Evolutionary conservation across 30 jellyfish, hydroid and myxozoan species (phyloP).

Genomic region (Clytia hemisphaerica): DNA sequence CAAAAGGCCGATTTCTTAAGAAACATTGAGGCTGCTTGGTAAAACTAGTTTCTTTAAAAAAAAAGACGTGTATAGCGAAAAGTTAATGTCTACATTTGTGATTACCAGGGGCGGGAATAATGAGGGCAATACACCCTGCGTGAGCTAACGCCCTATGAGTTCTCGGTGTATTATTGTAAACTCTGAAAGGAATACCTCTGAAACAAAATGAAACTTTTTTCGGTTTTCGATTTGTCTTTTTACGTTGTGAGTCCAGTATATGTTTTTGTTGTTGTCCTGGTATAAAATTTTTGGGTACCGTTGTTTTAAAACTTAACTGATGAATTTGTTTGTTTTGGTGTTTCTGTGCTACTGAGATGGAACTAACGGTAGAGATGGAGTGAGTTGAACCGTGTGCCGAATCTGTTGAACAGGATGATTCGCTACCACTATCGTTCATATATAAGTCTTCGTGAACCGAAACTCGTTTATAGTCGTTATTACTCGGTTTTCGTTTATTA

Average conservation of each 20-base stretch:
- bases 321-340: not conserved
- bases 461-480: too few relatives aligned
- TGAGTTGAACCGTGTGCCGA: constrained; percentile 21
- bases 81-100: constrained; percentile 15
- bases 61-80: too few relatives aligned
- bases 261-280: too few relatives aligned
- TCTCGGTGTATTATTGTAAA: constrained; percentile 55
- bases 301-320: not conserved
- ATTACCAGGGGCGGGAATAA: constrained; percentile 62
- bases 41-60: too few relatives aligned
- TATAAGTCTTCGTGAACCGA: too few relatives aligned
- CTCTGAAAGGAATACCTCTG: constrained; percentile 47
- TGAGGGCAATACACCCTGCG: constrained; percentile 74
- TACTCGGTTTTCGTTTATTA: too few relatives aligned
- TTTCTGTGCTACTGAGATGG: not conserved
- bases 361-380: not conserved
- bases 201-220: constrained; percentile 49
- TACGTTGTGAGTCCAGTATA: too few relatives aligned
- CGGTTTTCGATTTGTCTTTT: not conserved
- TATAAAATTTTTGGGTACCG: constrained; percentile 7
- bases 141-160: constrained; percentile 63
- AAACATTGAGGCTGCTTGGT: too few relatives aligned
- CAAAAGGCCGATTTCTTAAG: too few relatives aligned
- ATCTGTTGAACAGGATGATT: constrained; percentile 22
- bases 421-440: too few relatives aligned